Evolutionary conservation across 2,888 invertebrate genomes (phyloP).

Genomic region (Polydrusus pterygomalis): DNA sequence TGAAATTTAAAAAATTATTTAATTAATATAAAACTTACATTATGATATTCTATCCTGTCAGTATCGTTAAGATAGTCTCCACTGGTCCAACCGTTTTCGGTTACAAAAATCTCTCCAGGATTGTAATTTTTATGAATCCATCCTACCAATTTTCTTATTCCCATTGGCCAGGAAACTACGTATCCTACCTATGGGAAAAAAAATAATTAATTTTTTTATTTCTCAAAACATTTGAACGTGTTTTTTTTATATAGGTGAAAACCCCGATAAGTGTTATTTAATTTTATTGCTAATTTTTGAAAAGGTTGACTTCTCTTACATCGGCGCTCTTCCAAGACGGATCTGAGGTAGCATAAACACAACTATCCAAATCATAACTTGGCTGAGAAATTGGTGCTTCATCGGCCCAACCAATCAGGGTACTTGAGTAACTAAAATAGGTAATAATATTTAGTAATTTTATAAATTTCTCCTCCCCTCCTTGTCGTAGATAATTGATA

Average conservation of each 20-base stretch:
- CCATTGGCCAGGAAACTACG: conserved; percentile 76
- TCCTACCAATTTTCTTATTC: conserved; percentile 76
- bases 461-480: neutral
- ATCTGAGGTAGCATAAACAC: conserved; percentile 43
- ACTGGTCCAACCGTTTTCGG: conserved; percentile 78
- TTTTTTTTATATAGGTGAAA: too few species aligned
- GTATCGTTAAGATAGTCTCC: conserved; percentile 73
- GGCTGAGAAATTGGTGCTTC: conserved; percentile 41
- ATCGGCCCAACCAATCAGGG: conserved; percentile 37
- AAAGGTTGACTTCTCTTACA: conserved; percentile 44
- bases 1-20: too few species aligned
- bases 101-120: conserved; percentile 76
- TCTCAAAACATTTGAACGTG: too few species aligned
- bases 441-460: neutral
- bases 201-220: too few species aligned
- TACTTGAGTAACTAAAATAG: conserved; percentile 44
- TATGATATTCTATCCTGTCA: conserved; percentile 74
- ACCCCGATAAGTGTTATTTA: too few species aligned
- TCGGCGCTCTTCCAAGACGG: conserved; percentile 55
- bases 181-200: conserved; percentile 67
- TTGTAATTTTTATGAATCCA: conserved; percentile 77
- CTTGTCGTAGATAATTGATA: neutral
- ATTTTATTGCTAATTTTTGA: too few species aligned
- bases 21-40: conserved; percentile 68
- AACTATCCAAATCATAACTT: conserved; percentile 34